Conservation (phyloP, 2,797 vertebrate species). For the Knipowitschia caucasica region DNA sequence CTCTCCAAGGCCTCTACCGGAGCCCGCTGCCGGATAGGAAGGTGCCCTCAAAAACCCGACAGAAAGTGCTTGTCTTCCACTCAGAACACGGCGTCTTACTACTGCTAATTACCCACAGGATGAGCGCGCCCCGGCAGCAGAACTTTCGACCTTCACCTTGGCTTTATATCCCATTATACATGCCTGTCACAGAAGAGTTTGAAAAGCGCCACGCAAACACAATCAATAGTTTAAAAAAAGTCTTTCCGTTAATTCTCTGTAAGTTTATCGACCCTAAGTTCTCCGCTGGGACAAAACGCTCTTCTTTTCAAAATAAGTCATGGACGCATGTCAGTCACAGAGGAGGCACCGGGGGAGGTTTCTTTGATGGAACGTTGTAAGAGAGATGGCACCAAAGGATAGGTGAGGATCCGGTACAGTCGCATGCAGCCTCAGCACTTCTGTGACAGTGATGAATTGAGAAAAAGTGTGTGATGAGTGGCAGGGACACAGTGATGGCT, state of each 20-base stretch:
- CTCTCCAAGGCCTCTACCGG: constrained; percentile 64
- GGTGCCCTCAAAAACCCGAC: constrained; percentile 49
- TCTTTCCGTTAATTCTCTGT: constrained; percentile 56
- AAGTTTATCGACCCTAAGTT: constrained; percentile 50
- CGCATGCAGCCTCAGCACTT: constrained; percentile 56
- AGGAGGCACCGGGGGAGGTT: constrained; percentile 18
- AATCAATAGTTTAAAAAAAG: constrained; percentile 52
- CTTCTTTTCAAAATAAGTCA: constrained; percentile 39
- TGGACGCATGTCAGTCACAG: constrained; percentile 36
- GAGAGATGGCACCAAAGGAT: constrained; percentile 50
- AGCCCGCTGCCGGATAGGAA: constrained; percentile 44
- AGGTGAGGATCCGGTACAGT: constrained; percentile 39
- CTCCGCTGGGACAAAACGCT: constrained; percentile 29
- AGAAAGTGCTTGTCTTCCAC: constrained; percentile 32
- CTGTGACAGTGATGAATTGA: constrained; percentile 67
- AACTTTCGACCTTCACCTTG: constrained; percentile 54
- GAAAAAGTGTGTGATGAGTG: constrained; percentile 70
- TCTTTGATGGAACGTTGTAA: constrained; percentile 45
- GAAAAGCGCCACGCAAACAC: constrained; percentile 47
- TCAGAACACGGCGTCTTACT: constrained; percentile 27
- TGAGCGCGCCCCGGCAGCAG: constrained; percentile 30
- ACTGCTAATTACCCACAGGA: constrained; percentile 55
- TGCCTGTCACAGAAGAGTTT: constrained; percentile 44
- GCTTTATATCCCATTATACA: constrained; percentile 37
- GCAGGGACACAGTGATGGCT: constrained; percentile 52